Evolutionary conservation across 2,113 vertebrate genomes (phyloP), one percentile per base, ranked within the genome.

Genomic region (Seriola rivoliana): DNA sequence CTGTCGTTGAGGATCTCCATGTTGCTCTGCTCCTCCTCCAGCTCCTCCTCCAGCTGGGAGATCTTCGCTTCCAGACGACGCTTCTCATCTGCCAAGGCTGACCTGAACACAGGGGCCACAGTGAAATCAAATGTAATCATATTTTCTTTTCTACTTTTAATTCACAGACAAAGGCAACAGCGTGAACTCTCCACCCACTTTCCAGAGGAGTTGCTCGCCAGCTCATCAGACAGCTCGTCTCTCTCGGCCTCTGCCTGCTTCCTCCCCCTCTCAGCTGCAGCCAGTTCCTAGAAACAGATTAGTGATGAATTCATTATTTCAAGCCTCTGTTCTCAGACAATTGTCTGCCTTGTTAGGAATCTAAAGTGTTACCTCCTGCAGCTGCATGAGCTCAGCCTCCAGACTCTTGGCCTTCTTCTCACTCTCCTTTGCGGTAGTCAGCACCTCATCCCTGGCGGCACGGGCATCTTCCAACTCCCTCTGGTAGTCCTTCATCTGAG

Each of bases 401-500:
- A 99, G 88, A 76, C 91, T 95, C 94, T 98, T 99, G 82, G 97
- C 96, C 84, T 98, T 99, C 94, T 96, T 98, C 92, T 99, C 98
- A 5, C 97, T 97, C 92, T 99, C 98, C 84, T 97, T 97, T 64
- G 97, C 96, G 0, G 97, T 96, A 80, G 94, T 90, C 83, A 99
- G 95, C 89, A 97, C 96, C 88, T 99, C 98, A 29, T 99, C 97
- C 65, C 97, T 94, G 76, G 97, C 95, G 42, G 95, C 93, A 0
- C 94, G 95, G 54, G 97, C 95, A 1, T 99, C 98, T 9, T 99
- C 97, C 75, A 99, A 92, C 90, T 99, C 98, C 85, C 97, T 95
- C 82, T 99, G 97, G 93, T 96, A 96, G 93, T 99, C 98, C 86
- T 99, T 99, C 95, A 97, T 97, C 93, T 99, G 98, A 74, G 93